These are phyloP conservation scores for Marcusenius ussheri DNA, from an alignment of 2,113 vertebrate species.

Conservation along the genomic window DNA sequence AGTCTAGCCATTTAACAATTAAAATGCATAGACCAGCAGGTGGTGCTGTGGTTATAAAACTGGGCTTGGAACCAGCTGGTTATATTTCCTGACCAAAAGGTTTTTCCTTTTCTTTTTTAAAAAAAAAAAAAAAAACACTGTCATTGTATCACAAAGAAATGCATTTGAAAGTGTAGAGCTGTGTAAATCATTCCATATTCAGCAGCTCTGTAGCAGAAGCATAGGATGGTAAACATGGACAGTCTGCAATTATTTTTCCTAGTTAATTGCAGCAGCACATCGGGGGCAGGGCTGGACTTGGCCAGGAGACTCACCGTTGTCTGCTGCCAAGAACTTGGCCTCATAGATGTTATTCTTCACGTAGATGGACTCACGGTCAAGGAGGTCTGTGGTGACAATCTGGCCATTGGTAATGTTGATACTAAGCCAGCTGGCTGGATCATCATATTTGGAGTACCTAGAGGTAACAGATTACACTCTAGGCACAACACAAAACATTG, in stretches of 20 bases:
- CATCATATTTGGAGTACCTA: conserved; percentile 92
- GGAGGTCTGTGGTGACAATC: conserved; percentile 82
- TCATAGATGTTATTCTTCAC: conserved; percentile 91
- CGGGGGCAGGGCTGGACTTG: background rate
- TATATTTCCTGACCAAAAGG: background rate
- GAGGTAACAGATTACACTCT: conserved; percentile 29
- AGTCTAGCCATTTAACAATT: background rate
- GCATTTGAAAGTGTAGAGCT: background rate
- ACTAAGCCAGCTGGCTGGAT: conserved; percentile 93
- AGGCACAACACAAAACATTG: background rate
- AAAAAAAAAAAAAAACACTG: background rate
- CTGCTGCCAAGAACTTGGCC: conserved; percentile 91
- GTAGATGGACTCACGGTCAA: conserved; percentile 89
- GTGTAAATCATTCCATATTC: background rate
- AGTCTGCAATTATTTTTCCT: background rate
- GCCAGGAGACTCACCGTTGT: conserved; percentile 76
- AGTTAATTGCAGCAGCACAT: background rate
- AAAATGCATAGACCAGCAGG: background rate
- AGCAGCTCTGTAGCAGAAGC: background rate
- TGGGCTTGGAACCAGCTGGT: background rate
- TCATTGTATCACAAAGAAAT: background rate
- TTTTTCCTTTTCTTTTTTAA: background rate
- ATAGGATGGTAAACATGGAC: background rate
- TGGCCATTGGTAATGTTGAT: conserved; percentile 91
- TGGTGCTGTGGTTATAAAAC: background rate